Conservation (phyloP, 2,113 vertebrate species). For the Takifugu bimaculatus region DNA sequence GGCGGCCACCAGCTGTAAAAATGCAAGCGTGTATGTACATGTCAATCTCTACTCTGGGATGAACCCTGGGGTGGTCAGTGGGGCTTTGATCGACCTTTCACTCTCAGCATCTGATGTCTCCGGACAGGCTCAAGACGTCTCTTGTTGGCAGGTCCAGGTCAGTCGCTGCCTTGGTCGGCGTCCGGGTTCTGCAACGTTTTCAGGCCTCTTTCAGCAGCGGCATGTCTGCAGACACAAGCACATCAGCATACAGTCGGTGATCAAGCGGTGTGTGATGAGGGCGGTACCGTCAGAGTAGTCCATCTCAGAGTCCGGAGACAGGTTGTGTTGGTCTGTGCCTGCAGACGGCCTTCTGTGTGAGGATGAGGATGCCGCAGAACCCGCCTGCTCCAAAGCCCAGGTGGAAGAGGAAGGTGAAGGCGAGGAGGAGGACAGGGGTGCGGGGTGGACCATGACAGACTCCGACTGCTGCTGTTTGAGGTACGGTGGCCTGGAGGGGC, state of each 20-base stretch:
- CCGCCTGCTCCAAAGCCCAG: slow-evolving; percentile 80
- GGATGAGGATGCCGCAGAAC: slow-evolving; percentile 68
- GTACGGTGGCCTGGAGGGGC: slow-evolving; percentile 71
- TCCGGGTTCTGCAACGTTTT: slow-evolving; percentile 53
- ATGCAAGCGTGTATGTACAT: slow-evolving; percentile 62
- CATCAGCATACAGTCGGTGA: not conserved
- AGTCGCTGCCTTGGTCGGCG: slow-evolving; percentile 30
- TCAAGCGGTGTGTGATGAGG: not conserved
- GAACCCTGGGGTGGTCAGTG: slow-evolving; percentile 29
- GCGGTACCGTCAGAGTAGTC: slow-evolving; percentile 89
- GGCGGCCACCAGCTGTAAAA: slow-evolving; percentile 27
- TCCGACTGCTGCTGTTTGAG: slow-evolving; percentile 82
- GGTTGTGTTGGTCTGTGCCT: slow-evolving; percentile 88
- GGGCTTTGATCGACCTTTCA: slow-evolving; percentile 8
- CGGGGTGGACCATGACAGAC: slow-evolving; percentile 87
- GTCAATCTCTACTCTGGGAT: slow-evolving; percentile 24
- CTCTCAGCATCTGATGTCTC: slow-evolving; percentile 21
- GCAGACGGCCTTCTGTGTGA: slow-evolving; percentile 74
- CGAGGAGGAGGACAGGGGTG: slow-evolving; percentile 60
- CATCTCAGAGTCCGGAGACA: slow-evolving; percentile 86
- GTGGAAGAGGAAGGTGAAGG: slow-evolving; percentile 71
- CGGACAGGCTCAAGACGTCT: slow-evolving; percentile 21
- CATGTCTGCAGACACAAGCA: slow-evolving; percentile 79
- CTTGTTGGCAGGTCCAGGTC: slow-evolving; percentile 43
- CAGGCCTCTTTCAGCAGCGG: slow-evolving; percentile 95